Evolutionary conservation across 2,113 vertebrate genomes (phyloP), one percentile per base, ranked within the genome.

Genomic region (Toxotes chatareus): DNA sequence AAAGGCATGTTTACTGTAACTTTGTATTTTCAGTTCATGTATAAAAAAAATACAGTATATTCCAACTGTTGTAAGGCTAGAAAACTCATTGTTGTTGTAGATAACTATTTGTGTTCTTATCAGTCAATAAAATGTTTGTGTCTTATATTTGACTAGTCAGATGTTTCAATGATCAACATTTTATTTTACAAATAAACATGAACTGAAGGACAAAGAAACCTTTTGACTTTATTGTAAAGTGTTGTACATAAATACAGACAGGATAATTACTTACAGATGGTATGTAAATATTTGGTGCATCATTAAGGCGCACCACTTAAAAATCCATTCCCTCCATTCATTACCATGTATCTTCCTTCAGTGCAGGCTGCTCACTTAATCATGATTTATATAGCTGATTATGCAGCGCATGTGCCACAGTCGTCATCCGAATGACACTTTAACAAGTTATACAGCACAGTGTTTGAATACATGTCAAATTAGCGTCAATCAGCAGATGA

Each of bases 1-100:
- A 93, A 91, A 81, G 90, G 94, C 95, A 95, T 95, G 94, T 94
- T 94, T 87, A 90, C 89, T 93, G 93, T 94, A 92, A 91, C 91
- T 92, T 93, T 94, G 93, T 93, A 92, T 93, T 92, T 94, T 94
- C 78, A 56, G 89, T 94, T 93, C 72, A 82, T 89, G 88, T 91
- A 90, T 49, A 31, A 89, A 83, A 76, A 42, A 61, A 59, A 84
- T 62, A 51, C 4, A 8, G 31, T 83, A 79, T 93, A 86, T 90
- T 88, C 63, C 84, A 91, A 88, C 86, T 90, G 88, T 93, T 91
- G 90, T 94, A 80, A 90, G 87, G 90, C 91, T 93, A 42, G 64
- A 87, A 82, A 89, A 80, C 71, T 56, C 92, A 88, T 80, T 57
- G 79, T 91, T 86, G 90, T 80, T 92, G 90, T 92, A 90, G 79